These are phyloP conservation scores for Sylvilagus bachmani DNA, from an alignment of 2,113 vertebrate genomes.

Conservation along the genomic window DNA sequence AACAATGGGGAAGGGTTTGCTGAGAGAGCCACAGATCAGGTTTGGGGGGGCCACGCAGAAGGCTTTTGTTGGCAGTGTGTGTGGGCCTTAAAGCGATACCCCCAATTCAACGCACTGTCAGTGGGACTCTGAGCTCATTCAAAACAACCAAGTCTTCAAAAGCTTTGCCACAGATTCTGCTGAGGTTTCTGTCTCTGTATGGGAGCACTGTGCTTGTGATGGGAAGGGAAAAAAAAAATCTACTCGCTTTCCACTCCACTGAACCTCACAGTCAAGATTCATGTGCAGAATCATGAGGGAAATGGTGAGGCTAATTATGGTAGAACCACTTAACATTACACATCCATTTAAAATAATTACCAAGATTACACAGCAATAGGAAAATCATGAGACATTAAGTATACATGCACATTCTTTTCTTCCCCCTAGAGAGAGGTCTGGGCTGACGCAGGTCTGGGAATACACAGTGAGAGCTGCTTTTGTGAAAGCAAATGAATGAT, in stretches of 20 bases:
- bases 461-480: not conserved
- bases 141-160: not conserved
- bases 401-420: slow-evolving; percentile 9
- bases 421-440: slow-evolving; percentile 16
- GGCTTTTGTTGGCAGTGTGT: not conserved
- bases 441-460: slow-evolving; percentile 17
- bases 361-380: slow-evolving; percentile 46
- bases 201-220: not conserved
- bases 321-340: slow-evolving; percentile 60
- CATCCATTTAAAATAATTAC: slow-evolving; percentile 68
- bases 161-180: not conserved
- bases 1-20: not conserved
- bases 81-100: not conserved
- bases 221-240: not conserved
- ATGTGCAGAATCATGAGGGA: slow-evolving; percentile 34
- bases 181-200: not conserved
- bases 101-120: not conserved
- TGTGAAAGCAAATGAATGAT: slow-evolving; percentile 17
- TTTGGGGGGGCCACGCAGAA: not conserved
- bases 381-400: slow-evolving; percentile 54
- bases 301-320: slow-evolving; percentile 62
- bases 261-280: not conserved
- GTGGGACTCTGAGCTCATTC: not conserved
- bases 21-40: not conserved
- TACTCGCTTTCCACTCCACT: not conserved